Evolutionary conservation across 1,140 invertebrate species (phyloP), one percentile per base, ranked within the genome.

Genomic region (Caenorhabditis tropicalis): DNA sequence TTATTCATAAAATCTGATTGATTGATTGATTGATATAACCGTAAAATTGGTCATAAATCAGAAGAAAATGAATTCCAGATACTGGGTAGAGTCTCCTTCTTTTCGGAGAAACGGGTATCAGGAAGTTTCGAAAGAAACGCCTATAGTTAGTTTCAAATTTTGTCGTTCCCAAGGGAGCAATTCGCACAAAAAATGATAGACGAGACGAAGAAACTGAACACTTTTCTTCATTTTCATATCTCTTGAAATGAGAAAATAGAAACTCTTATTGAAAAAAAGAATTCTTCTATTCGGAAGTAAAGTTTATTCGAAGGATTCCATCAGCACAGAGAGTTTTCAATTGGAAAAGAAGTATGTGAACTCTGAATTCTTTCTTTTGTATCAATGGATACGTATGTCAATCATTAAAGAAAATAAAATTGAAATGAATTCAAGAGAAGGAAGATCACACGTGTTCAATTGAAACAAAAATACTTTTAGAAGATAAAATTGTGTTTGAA

Each of bases 101-200:
- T 33, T 10, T 65, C 15, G 53, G 24, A 58, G 29, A 16, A 29
- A 33, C 36, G 58, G 19, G 19, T 33, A 65, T 65, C 31, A 65
- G 58, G 29, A 65, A 65, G 31, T 65, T 65, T 65, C 4, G 29
- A 36, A 19, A 65, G 19, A 33, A 16, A 65, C 31, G 58, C 58
- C 29, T 65, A 19, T 65, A 65, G 29, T 65, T 65, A 65, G 58
- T 65, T 65, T 65, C 58, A 65, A 33, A 65, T 65, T 65, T 65
- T 65, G 29, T 33, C 4, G 19, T 33, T 65, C 58, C 31, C 58
- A 16, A 65, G 29, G 31, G 58, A 65, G 12, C 58, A 65, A 65
- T 65, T 65, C 58, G 36, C 58, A 33, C 58, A 65, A 65, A 65
- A 65, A 33, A 65, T 65, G 58, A 65, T 21, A 36, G 58, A 65